A percentile compares a stretch with the other conserved stretches of the same genome.
Evolutionary conservation across 1,140 invertebrate genomes (phyloP).

Genomic region (Diabrotica virgifera): DNA sequence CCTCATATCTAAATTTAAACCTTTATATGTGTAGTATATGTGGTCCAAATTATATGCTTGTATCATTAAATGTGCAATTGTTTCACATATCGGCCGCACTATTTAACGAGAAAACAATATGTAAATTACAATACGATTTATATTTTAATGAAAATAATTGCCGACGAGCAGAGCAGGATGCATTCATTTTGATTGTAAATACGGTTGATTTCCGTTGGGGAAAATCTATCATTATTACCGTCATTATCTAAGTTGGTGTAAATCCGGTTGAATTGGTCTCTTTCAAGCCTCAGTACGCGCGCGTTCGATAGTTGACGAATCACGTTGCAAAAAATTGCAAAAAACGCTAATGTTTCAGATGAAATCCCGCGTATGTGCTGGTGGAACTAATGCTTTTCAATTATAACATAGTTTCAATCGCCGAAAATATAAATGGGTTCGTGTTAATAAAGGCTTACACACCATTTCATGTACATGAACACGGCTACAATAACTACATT

Average conservation of each 20-base stretch:
- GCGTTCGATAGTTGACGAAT: background rate
- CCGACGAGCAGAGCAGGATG: background rate
- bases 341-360: constrained; percentile 1
- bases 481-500: too few species aligned
- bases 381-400: background rate
- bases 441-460: too few species aligned
- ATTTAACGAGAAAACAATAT: too few species aligned
- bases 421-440: too few species aligned
- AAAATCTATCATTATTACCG: background rate
- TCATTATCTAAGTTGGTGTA: background rate
- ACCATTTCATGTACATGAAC: too few species aligned
- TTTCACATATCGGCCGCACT: too few species aligned
- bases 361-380: background rate
- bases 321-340: background rate
- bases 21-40: too few species aligned
- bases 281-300: background rate
- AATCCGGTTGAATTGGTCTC: background rate
- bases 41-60: too few species aligned
- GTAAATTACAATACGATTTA: too few species aligned
- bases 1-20: too few species aligned
- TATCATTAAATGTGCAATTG: too few species aligned
- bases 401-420: background rate
- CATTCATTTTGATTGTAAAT: background rate
- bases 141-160: too few species aligned
- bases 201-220: background rate